A percentile compares a stretch with the other conserved stretches of the same genome.
Evolutionary conservation across 2,113 vertebrate species (phyloP).

Genomic region (Vulpes ferrilata): DNA sequence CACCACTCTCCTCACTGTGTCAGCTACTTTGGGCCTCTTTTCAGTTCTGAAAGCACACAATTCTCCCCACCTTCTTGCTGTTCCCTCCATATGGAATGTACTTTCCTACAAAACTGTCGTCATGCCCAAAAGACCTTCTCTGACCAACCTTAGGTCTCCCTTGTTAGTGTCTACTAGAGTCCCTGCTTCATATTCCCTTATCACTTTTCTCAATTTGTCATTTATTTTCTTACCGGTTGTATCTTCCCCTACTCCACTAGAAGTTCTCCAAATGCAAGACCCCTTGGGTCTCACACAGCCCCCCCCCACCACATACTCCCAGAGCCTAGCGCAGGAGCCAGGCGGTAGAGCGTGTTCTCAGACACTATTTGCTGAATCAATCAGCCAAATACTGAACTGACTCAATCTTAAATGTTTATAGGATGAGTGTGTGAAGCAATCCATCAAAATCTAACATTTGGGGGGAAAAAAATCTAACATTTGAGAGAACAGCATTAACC

Average conservation of each 20-base stretch:
- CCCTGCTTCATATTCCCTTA: background rate
- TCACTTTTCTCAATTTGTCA: constrained; percentile 41
- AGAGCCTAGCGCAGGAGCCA: background rate
- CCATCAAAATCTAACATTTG: constrained; percentile 42
- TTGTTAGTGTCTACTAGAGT: background rate
- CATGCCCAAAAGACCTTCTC: background rate
- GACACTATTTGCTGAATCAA: background rate
- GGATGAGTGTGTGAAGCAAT: background rate
- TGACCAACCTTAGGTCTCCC: background rate
- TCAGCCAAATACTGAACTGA: background rate
- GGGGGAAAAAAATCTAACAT: constrained; percentile 14
- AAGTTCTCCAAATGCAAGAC: constrained; percentile 25
- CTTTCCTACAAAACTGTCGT: background rate
- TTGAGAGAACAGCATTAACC: background rate
- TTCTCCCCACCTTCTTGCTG: background rate
- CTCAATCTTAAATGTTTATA: background rate
- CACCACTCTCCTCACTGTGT: background rate
- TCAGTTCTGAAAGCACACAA: background rate
- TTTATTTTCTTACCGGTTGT: background rate
- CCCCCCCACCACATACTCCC: background rate
- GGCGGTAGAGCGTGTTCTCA: background rate
- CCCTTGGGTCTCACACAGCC: background rate
- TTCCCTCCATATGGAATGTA: background rate
- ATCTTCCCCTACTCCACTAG: background rate
- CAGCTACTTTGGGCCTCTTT: background rate